These are phyloP conservation scores for Zonitis immaculata DNA, from an alignment of 2,888 invertebrate species.

Conservation along the genomic window DNA sequence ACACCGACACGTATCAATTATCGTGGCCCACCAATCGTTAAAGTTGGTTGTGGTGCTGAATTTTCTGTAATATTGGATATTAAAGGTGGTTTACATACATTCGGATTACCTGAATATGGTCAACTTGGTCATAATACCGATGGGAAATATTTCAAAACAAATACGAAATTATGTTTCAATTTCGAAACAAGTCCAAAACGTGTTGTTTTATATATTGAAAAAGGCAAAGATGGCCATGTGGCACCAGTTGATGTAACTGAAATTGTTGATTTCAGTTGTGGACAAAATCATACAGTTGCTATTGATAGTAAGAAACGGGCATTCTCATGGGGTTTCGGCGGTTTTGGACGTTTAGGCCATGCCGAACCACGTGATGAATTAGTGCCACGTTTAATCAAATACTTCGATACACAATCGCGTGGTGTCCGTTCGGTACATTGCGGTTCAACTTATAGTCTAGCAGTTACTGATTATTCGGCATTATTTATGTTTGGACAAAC, in stretches of 20 bases:
- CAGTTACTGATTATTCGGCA: constrained; percentile 71
- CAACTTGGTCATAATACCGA: constrained; percentile 93
- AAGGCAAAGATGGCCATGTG: constrained; percentile 79
- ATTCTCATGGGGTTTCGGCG: constrained; percentile 95
- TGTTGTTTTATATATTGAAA: constrained; percentile 81
- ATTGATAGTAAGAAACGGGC: constrained; percentile 85
- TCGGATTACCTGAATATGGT: constrained; percentile 90
- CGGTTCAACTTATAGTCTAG: constrained; percentile 83
- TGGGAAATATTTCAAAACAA: constrained; percentile 89
- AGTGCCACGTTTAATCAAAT: constrained; percentile 76
- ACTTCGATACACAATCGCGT: constrained; percentile 78
- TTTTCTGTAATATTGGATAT: constrained; percentile 89
- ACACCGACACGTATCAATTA: constrained; percentile 64
- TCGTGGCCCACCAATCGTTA: constrained; percentile 80
- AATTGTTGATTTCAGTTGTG: constrained; percentile 86
- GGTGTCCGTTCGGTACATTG: constrained; percentile 78
- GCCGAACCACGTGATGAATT: constrained; percentile 89
- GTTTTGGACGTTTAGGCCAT: constrained; percentile 89
- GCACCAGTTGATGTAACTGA: constrained; percentile 79
- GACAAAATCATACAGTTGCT: constrained; percentile 86
- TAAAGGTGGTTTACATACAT: constrained; percentile 83
- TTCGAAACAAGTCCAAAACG: constrained; percentile 81
- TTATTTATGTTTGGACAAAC: constrained; percentile 86
- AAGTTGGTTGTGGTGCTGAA: constrained; percentile 82
- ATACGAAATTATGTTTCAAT: constrained; percentile 81